These are phyloP conservation scores for Dendrolimus kikuchii DNA, from an alignment of 1,140 invertebrate genomes.

Conservation along the genomic window DNA sequence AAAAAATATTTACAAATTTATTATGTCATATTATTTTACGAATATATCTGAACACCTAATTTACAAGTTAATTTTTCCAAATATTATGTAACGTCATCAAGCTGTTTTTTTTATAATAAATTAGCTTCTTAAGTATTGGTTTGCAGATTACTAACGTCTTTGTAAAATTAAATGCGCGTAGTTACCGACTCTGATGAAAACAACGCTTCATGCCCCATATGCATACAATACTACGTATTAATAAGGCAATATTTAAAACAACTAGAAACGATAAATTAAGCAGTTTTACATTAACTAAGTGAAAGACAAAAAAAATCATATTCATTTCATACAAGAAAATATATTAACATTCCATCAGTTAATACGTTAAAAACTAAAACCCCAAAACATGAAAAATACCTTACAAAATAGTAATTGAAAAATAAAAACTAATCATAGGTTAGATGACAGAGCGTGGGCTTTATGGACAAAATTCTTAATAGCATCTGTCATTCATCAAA, in stretches of 20 bases:
- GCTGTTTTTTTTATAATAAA: neutral
- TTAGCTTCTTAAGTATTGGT: too few species aligned
- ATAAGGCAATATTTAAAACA: conserved; percentile 23
- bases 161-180: too few species aligned
- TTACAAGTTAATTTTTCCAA: neutral
- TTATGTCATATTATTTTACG: too few species aligned
- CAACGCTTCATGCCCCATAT: conserved; percentile 26
- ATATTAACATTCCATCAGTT: conserved; percentile 48
- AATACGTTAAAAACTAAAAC: conserved; percentile 43
- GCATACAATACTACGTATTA: conserved; percentile 24
- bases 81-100: neutral
- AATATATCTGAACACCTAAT: neutral
- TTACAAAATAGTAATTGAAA: conserved; percentile 21
- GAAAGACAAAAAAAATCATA: conserved; percentile 12
- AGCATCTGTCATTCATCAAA: neutral
- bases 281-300: conserved; percentile 15
- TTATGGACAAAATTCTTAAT: conserved; percentile 1
- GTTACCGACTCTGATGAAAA: too few species aligned
- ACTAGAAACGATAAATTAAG: conserved; percentile 16
- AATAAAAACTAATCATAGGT: neutral
- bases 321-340: conserved; percentile 16
- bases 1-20: too few species aligned
- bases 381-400: conserved; percentile 34
- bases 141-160: too few species aligned
- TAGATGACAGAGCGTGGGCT: neutral